Percentiles rank a stretch among this genome's conserved stretches.
phyloP scores from a whole-genome alignment of 2,113 vertebrate genomes.

The Pluvianellus socialis region DNA sequence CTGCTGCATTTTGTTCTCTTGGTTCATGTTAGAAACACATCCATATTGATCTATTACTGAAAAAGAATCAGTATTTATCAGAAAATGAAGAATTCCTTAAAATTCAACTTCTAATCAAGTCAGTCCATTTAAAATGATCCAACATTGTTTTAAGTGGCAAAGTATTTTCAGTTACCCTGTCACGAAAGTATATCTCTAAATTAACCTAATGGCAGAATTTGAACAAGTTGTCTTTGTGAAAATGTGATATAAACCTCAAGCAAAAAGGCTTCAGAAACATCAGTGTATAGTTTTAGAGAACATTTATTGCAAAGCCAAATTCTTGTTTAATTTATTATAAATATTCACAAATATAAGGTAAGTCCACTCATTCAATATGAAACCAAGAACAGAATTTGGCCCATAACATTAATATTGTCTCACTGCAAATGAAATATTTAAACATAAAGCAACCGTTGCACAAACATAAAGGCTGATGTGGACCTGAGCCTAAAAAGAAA shows the following conservation, averaged over 20 bases:
- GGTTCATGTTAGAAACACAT: not conserved
- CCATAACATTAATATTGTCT: not conserved
- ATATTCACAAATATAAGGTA: not conserved
- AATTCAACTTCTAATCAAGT: not conserved
- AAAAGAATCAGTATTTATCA: not conserved
- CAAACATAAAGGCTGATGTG: not conserved
- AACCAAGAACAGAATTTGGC: not conserved
- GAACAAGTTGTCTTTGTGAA: not conserved
- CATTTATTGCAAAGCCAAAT: not conserved
- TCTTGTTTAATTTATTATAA: not conserved
- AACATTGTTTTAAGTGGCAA: not conserved
- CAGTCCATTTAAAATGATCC: not conserved
- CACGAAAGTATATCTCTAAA: not conserved
- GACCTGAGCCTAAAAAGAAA: not conserved
- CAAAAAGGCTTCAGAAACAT: not conserved
- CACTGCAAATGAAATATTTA: not conserved
- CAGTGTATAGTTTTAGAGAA: not conserved
- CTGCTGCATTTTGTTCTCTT: not conserved
- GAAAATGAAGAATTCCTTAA: not conserved
- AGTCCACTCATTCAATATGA: not conserved
- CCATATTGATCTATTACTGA: not conserved
- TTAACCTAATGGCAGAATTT: not conserved
- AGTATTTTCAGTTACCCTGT: not conserved
- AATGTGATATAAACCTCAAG: not conserved
- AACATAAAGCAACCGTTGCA: not conserved